A percentile compares a stretch with the other conserved stretches of the same genome.
Evolutionary conservation across 2,113 vertebrate genomes (phyloP).

Genomic region (Thamnophis sirtalis): DNA sequence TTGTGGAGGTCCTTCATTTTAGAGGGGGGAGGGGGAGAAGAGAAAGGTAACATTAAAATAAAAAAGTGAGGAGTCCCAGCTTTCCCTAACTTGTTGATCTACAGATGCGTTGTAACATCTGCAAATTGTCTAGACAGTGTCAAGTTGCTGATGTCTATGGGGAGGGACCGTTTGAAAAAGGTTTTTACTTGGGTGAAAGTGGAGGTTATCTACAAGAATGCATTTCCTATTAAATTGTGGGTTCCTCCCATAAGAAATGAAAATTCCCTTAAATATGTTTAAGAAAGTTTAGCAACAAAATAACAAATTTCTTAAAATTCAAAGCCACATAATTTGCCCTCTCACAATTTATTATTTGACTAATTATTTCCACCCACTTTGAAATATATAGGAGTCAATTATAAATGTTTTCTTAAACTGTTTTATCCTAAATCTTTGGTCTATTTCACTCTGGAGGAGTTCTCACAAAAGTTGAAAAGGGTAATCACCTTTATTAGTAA

Average conservation of each 20-base stretch:
- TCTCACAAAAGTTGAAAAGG: constrained; percentile 20
- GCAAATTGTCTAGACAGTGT: neutral
- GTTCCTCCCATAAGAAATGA: neutral
- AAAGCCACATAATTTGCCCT: neutral
- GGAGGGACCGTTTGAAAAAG: neutral
- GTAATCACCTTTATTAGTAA: constrained; percentile 30
- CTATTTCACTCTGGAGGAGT: neutral
- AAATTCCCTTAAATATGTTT: neutral
- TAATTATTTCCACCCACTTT: neutral
- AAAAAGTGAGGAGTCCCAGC: neutral
- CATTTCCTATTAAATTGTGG: neutral
- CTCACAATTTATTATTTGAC: neutral
- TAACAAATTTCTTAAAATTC: neutral
- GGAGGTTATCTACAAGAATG: fast-evolving
- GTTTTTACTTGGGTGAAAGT: neutral
- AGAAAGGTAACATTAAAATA: neutral
- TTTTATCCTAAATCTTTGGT: constrained; percentile 18
- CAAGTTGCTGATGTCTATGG: neutral
- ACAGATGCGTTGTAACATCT: neutral
- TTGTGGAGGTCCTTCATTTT: neutral
- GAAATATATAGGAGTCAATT: constrained; percentile 1
- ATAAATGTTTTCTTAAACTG: constrained; percentile 1
- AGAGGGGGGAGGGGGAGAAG: neutral
- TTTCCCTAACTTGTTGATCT: neutral
- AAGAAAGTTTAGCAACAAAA: neutral